These are phyloP conservation scores for Pelvicachromis taeniatus DNA, from an alignment of 2,113 vertebrate species.

Conservation along the genomic window DNA sequence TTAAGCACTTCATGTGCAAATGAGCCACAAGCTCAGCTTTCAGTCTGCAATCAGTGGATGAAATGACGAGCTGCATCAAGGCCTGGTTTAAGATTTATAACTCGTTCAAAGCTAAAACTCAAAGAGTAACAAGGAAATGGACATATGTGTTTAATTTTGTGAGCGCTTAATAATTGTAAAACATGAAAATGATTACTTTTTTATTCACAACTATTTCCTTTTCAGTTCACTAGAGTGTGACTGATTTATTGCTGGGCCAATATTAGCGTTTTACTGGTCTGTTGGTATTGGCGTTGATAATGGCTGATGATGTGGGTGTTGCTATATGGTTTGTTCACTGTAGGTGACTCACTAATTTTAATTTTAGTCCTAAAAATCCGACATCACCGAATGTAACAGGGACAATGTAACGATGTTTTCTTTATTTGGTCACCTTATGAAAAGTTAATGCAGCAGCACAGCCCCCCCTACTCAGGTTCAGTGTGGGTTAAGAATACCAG, in stretches of 20 bases:
- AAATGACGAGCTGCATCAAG: not conserved
- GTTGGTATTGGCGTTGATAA: not conserved
- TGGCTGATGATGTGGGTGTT: not conserved
- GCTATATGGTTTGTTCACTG: not conserved
- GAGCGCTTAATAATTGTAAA: accelerated
- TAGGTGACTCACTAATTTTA: not conserved
- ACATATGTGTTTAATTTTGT: not conserved
- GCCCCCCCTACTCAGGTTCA: not conserved
- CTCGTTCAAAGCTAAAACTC: not conserved
- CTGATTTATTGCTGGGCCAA: not conserved
- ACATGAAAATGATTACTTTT: not conserved
- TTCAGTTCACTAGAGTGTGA: not conserved
- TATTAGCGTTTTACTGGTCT: not conserved
- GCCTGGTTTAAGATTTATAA: not conserved
- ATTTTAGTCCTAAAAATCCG: not conserved
- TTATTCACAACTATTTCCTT: not conserved
- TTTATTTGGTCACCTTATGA: conserved; percentile 3
- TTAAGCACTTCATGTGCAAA: not conserved
- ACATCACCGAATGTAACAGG: not conserved
- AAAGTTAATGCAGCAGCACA: conserved; percentile 18
- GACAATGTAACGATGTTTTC: not conserved
- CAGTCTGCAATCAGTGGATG: not conserved
- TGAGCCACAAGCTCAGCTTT: not conserved
- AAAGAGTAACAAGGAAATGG: not conserved
- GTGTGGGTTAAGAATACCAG: not conserved